phyloP scores from a whole-genome alignment of 2,797 vertebrate species.

The Carapus acus region DNA sequence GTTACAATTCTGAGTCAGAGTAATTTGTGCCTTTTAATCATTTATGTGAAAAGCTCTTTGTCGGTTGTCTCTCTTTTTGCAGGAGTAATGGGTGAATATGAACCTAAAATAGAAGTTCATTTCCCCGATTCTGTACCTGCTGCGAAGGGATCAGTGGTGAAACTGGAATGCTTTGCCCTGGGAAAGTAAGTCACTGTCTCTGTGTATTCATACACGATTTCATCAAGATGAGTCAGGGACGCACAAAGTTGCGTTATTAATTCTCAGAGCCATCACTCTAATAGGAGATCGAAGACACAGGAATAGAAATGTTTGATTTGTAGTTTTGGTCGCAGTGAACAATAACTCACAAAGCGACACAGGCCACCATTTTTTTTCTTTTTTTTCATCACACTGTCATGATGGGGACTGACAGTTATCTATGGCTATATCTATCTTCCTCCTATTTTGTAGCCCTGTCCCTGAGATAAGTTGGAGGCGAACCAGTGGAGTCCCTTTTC shows the following conservation, averaged over 20 bases:
- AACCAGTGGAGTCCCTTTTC: conserved; percentile 83
- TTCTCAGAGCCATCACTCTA: conserved; percentile 33
- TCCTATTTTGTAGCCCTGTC: conserved; percentile 79
- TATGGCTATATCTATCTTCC: no score
- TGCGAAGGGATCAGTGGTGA: conserved; percentile 87
- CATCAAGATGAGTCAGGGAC: conserved; percentile 4
- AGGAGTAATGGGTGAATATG: conserved; percentile 97
- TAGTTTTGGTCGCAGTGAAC: conserved; percentile 41
- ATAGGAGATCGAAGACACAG: conserved; percentile 26
- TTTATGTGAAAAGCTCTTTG: conserved; percentile 44
- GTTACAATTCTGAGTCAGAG: conserved; percentile 46
- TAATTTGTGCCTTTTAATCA: conserved; percentile 52
- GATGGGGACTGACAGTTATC: conserved; percentile 39
- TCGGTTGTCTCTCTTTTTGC: conserved; percentile 50
- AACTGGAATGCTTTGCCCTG: conserved; percentile 90
- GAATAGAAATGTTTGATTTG: conserved; percentile 31
- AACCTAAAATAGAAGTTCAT: conserved; percentile 97
- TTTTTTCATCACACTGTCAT: conserved; percentile 48
- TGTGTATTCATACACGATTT: no score
- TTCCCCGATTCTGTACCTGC: conserved; percentile 88
- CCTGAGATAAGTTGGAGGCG: conserved; percentile 93
- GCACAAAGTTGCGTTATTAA: conserved; percentile 30
- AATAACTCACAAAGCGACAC: conserved; percentile 32
- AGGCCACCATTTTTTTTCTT: conserved; percentile 8
- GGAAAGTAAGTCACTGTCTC: conserved; percentile 86